Percentiles rank a stretch among this genome's conserved stretches.
Evolutionary conservation across 2,113 vertebrate genomes (phyloP).

Genomic region (Pandion haliaetus): DNA sequence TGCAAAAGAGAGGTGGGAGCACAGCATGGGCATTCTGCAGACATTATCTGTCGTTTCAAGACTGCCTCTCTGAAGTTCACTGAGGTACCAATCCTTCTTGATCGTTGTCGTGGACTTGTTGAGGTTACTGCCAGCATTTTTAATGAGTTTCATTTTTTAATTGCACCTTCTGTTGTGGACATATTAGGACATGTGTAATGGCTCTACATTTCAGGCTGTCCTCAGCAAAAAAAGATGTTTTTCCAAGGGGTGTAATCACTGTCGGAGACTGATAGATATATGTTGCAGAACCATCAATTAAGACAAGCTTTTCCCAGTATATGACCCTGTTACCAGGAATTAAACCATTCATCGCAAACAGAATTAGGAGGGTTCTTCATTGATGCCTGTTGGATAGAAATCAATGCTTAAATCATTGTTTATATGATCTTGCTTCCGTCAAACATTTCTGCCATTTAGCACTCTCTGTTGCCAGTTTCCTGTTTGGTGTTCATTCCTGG

Average conservation of each 20-base stretch:
- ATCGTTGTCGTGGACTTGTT: neutral
- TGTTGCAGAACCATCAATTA: conserved; percentile 16
- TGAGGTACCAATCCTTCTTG: neutral
- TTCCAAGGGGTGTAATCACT: conserved; percentile 46
- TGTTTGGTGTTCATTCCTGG: neutral
- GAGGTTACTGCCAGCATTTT: conserved; percentile 27
- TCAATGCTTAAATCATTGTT: neutral
- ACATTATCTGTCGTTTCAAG: neutral
- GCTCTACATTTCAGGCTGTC: neutral
- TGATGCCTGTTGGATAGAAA: conserved; percentile 19
- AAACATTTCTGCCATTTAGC: neutral
- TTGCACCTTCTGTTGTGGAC: neutral
- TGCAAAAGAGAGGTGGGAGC: neutral
- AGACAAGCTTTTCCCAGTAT: neutral
- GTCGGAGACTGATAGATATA: conserved; percentile 8
- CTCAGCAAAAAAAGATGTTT: conserved; percentile 34
- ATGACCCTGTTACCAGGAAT: conserved; percentile 31
- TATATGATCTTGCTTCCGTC: conserved; percentile 8
- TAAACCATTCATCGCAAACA: neutral
- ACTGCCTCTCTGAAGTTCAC: neutral
- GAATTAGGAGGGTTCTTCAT: conserved; percentile 19
- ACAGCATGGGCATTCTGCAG: neutral
- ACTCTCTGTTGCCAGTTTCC: neutral
- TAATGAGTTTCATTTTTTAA: conserved; percentile 40
- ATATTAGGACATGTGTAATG: conserved; percentile 22